Percentiles rank a stretch among this genome's conserved stretches.
Evolutionary conservation across 2,797 vertebrate species (phyloP).

Genomic region (Oryzias sinensis): DNA sequence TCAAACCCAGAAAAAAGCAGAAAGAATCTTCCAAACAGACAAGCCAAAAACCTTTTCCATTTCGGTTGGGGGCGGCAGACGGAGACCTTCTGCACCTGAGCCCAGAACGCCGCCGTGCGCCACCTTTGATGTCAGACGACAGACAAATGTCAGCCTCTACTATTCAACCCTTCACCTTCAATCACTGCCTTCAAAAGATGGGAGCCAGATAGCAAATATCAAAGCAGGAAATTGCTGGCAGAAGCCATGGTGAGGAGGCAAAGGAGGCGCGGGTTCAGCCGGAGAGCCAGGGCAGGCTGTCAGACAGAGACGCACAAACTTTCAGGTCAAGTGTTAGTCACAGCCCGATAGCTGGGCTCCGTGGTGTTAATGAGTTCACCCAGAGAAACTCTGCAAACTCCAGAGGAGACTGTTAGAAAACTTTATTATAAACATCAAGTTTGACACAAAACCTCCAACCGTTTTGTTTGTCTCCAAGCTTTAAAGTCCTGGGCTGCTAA

Average conservation of each 20-base stretch:
- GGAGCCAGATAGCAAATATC: conserved; percentile 55
- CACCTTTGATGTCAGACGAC: conserved; percentile 56
- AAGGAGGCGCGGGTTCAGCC: conserved; percentile 16
- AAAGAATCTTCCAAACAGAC: neutral
- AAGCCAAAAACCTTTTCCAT: neutral
- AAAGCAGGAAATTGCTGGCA: conserved; percentile 49
- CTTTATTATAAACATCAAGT: too few relatives aligned
- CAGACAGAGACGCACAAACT: conserved; percentile 10
- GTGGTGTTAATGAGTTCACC: neutral
- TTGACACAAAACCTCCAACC: too few relatives aligned
- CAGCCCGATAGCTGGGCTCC: conserved; percentile 19
- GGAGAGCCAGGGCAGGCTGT: conserved; percentile 9
- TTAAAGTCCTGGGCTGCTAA: too few relatives aligned
- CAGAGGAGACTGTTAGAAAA: neutral
- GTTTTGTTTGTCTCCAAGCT: too few relatives aligned
- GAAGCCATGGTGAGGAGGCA: conserved; percentile 21
- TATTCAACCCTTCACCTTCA: conserved; percentile 59
- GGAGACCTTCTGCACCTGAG: conserved; percentile 10
- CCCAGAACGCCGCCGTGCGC: conserved; percentile 19
- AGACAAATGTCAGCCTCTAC: conserved; percentile 58
- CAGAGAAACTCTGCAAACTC: neutral
- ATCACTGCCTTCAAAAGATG: conserved; percentile 47
- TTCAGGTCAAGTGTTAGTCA: conserved; percentile 17
- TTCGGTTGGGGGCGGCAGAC: conserved; percentile 6
- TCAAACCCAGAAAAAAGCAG: too few relatives aligned